Conservation (phyloP, 1,140 invertebrate species). For the Ceratosolen fusciceps region DNA sequence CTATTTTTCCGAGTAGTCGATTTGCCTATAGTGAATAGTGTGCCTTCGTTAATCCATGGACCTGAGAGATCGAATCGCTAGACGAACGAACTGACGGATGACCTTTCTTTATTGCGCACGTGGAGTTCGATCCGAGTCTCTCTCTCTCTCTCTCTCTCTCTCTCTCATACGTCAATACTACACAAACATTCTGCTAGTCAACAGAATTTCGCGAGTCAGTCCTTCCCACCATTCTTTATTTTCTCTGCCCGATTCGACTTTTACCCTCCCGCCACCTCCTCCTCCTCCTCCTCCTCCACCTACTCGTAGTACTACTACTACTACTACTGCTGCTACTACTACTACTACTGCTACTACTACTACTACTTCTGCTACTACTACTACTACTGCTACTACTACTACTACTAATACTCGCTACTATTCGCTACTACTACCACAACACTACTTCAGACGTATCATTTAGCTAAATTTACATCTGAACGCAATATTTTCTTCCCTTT, state of each 20-base stretch:
- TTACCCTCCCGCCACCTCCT: background rate
- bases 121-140: conserved; percentile 22
- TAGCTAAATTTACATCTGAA: conserved; percentile 16
- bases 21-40: conserved; percentile 25
- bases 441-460: no score
- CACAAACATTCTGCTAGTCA: conserved; percentile 8
- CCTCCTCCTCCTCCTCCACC: background rate
- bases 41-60: conserved; percentile 44
- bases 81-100: conserved; percentile 17
- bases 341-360: no score
- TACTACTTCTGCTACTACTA: no score
- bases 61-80: conserved; percentile 20
- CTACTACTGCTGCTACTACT: no score
- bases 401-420: no score
- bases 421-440: no score
- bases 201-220: conserved; percentile 36
- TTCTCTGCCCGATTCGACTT: background rate
- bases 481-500: background rate
- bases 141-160: no score
- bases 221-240: conserved; percentile 1
- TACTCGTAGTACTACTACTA: no score
- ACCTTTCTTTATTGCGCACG: conserved; percentile 25
- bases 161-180: conserved; percentile 10
- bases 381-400: no score
- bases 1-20: conserved; percentile 22